phyloP scores from a whole-genome alignment of 2,797 vertebrate genomes.

The Natrix natrix region DNA sequence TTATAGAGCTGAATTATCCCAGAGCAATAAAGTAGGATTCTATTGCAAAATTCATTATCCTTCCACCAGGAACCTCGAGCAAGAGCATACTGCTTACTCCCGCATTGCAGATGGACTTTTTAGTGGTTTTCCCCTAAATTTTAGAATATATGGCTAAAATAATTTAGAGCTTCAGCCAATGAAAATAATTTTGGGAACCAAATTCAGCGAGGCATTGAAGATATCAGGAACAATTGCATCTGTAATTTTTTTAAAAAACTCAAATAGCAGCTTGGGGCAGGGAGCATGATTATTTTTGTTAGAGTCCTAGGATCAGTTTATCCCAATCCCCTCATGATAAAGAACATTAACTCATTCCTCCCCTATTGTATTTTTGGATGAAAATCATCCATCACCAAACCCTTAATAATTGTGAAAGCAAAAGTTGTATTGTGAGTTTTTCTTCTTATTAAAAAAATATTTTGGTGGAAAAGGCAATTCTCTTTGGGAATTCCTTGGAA shows the following conservation, averaged over 20 bases:
- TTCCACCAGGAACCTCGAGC: background rate
- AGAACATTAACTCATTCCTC: background rate
- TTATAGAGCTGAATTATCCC: constrained; percentile 11
- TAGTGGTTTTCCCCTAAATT: background rate
- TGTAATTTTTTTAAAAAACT: background rate
- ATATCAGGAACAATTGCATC: background rate
- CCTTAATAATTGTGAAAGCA: background rate
- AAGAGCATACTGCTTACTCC: background rate
- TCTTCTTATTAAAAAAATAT: background rate
- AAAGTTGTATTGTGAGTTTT: background rate
- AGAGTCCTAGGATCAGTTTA: background rate
- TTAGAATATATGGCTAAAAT: background rate
- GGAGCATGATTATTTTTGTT: background rate
- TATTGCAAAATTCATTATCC: constrained; percentile 16
- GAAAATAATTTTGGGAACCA: background rate
- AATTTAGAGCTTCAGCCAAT: background rate
- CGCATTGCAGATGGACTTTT: background rate
- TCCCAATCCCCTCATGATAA: background rate
- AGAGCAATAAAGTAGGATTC: background rate
- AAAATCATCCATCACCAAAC: background rate
- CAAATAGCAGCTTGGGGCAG: background rate
- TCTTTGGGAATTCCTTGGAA: background rate
- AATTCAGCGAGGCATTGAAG: background rate
- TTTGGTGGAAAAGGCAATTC: background rate
- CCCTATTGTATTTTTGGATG: background rate